Base-by-base conservation (phyloP, 2,113 vertebrate species). In the Hippoglossus stenolepis region DNA sequence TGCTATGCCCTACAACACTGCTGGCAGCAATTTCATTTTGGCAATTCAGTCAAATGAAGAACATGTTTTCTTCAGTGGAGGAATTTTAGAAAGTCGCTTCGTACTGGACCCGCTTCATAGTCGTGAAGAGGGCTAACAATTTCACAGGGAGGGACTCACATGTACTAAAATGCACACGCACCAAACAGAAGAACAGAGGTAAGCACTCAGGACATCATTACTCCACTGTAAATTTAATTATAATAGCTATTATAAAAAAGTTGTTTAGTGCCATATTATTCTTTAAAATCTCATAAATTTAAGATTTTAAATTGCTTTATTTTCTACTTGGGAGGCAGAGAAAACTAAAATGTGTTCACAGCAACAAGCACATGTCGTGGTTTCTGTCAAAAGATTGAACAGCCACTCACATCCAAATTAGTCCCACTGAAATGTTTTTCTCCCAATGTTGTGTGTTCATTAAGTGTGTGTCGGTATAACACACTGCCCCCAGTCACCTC, bases 231-330 rank as follows among this genome's bases (percentile, higher is more conserved):
- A 31, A 5, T 31, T 31, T 1, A 7, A 7, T 31, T 31, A 31
- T 31, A 7, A 6, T 31, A 31, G 28, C 28, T 31, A 31, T 31
- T 31, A 31, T 31, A 38, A 38, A 38, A 38, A 2, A 45, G 13
- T 3, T 14, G 13, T 3, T 45, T 45, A 45, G 12, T 45, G 43
- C 43, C 14, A 45, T 45, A 15, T 45, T 14, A 45, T 45, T 15
- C 3, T 51, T 12, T 51, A 7, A 51, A 20, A n/a, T 51, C 7
- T 51, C 18, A 20, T 51, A 15, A 4, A n/a, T 57, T 14, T 11
- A 13, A 57, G 1, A 23, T 57, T 57, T 57, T 14, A 71, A 67
- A 59, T 38, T n/a, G 58, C 38, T 49, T 75, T 26, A 35, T 66
- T 65, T 56, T 49, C 18, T 17, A 11, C 59, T 2, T 10, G 15